Evolutionary conservation across 2,113 vertebrate species (phyloP), one percentile per base, ranked within the genome.

Genomic region (Spea bombifrons): DNA sequence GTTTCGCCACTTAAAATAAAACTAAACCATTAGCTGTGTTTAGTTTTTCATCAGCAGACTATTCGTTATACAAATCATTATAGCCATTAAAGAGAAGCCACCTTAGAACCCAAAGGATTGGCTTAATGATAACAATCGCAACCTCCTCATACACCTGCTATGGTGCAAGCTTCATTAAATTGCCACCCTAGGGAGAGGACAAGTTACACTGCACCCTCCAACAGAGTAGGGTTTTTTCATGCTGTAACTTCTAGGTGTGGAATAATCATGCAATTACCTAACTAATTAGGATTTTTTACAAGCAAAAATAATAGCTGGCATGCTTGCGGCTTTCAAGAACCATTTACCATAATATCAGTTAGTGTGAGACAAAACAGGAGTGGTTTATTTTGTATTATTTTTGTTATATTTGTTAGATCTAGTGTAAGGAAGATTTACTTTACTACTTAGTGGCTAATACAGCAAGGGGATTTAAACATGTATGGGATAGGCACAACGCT

Each of bases 211-310:
- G 70, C 48, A 78, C 65, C 72, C 72, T 13, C 75, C 66, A 66
- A 52, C 48, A 75, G 72, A 80, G 75, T 67, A 57, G 59, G 80
- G 53, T 75, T 64, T 85, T 67, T 71, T 85, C 82, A 73, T 87
- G 52, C 84, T 83, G 81, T 75, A 86, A 82, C 82, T 84, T 84
- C 80, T 83, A 81, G 80, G 85, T 82, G 70, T 84, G 75, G 74
- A 87, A 86, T 83, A 85, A 84, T 83, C 82, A 75, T 81, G 69
- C 81, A 86, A 86, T 88, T 87, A 83, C 73, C 81, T 80, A 79
- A 70, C 69, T 83, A 86, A 88, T 82, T 80, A 85, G 61, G 82
- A 68, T 81, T 71, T 85, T 59, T 85, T 78, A 83, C 76, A 79
- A 79, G 76, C 75, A 82, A 66, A 71, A 81, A 75, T 66, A 83